phyloP scores from a whole-genome alignment of 2,888 invertebrate species.

The Tortrix viridana region DNA sequence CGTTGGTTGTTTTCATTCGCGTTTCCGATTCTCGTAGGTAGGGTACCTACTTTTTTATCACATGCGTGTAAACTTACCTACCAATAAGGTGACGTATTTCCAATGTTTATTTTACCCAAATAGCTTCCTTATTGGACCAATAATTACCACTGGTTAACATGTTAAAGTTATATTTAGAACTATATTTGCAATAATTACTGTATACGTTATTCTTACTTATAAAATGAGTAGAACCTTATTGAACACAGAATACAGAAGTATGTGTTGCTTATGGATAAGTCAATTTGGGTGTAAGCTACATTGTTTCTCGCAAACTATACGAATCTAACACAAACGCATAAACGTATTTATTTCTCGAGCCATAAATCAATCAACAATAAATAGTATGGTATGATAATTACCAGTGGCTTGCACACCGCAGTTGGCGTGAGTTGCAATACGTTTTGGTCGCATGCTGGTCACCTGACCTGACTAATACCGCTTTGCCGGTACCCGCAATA shows the following conservation, averaged over 20 bases:
- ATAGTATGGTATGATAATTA: slow-evolving; percentile 51
- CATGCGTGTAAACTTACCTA: background rate
- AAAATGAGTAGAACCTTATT: background rate
- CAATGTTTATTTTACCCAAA: no score
- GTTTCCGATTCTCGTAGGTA: slow-evolving; percentile 31
- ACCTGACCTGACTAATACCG: slow-evolving; percentile 51
- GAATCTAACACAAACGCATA: no score
- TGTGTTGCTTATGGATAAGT: no score
- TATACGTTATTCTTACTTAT: background rate
- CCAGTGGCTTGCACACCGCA: slow-evolving; percentile 51
- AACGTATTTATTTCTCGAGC: slow-evolving; percentile 30
- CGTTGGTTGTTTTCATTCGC: slow-evolving; percentile 12
- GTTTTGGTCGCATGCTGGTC: slow-evolving; percentile 48
- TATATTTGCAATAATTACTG: background rate
- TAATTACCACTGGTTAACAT: background rate
- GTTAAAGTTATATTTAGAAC: background rate
- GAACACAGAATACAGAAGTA: no score
- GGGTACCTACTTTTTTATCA: slow-evolving; percentile 1
- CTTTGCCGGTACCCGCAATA: slow-evolving; percentile 5
- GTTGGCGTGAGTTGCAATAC: slow-evolving; percentile 48
- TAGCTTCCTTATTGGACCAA: background rate
- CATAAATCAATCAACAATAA: slow-evolving; percentile 45
- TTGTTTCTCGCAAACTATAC: no score
- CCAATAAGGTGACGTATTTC: background rate
- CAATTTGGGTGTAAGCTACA: no score